These are phyloP conservation scores for Dicaeum eximium DNA, from an alignment of 2,113 vertebrate species.

Conservation along the genomic window DNA sequence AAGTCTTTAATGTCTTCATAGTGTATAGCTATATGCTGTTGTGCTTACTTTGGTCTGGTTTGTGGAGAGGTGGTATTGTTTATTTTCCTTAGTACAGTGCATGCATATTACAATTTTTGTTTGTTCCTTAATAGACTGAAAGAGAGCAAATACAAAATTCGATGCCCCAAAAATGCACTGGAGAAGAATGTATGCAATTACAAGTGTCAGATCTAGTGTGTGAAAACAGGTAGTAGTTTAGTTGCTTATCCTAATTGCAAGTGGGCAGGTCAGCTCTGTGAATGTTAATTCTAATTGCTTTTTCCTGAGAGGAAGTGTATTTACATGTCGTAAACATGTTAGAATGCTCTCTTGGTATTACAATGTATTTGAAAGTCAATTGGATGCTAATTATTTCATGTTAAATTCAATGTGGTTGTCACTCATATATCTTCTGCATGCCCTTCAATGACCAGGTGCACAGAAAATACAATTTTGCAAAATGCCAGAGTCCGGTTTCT, in stretches of 20 bases:
- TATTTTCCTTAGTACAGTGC: not conserved
- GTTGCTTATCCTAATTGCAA: not conserved
- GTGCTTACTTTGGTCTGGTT: not conserved
- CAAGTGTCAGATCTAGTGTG: not conserved
- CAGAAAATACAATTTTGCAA: not conserved
- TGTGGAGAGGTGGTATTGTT: not conserved
- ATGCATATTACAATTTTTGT: not conserved
- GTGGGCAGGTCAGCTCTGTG: not conserved
- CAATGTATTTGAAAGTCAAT: not conserved
- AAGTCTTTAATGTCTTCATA: not conserved
- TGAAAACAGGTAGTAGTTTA: not conserved
- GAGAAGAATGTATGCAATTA: not conserved
- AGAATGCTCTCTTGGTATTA: not conserved
- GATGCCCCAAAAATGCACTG: not conserved
- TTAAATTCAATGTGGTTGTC: not conserved
- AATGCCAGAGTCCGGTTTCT: not conserved
- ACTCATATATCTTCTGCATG: not conserved
- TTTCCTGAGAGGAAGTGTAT: not conserved
- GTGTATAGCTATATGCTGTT: not conserved
- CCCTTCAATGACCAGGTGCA: not conserved
- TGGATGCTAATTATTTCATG: not conserved
- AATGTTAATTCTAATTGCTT: not conserved
- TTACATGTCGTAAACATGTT: not conserved
- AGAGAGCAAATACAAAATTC: not conserved
- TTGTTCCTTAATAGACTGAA: not conserved